Conservation (phyloP, 1,140 invertebrate species). For the Ctenoplectra terminalis region DNA sequence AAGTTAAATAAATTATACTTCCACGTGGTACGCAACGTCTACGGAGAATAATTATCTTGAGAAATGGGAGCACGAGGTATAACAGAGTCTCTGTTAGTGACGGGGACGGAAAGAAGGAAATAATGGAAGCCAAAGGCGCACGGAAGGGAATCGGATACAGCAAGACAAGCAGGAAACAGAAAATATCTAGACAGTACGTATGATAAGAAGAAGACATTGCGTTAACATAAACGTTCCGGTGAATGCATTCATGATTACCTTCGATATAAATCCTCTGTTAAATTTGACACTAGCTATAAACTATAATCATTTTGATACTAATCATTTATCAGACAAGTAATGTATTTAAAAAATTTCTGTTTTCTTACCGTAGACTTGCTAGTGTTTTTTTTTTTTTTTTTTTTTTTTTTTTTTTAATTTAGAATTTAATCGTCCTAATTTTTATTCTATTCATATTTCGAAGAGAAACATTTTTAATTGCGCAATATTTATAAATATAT, state of each 20-base stretch:
- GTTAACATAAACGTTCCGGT: not conserved
- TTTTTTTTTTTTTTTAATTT: not conserved
- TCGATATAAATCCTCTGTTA: too few relatives aligned
- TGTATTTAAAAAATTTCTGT: too few relatives aligned
- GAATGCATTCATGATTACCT: not conserved
- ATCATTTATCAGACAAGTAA: too few relatives aligned
- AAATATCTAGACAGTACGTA: not conserved
- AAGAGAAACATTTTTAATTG: not conserved
- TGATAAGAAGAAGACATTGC: not conserved
- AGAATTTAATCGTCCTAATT: too few relatives aligned
- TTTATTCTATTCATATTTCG: not conserved
- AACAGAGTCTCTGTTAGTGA: conserved; percentile 43
- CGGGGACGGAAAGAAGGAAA: conserved; percentile 39
- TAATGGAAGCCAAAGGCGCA: conserved; percentile 25
- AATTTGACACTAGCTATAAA: too few relatives aligned
- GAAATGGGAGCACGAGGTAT: conserved; percentile 20
- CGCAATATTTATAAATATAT: too few relatives aligned
- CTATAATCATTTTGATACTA: too few relatives aligned
- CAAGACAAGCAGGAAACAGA: not conserved
- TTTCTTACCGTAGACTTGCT: too few relatives aligned
- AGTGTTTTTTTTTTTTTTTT: not conserved
- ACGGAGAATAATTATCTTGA: conserved; percentile 40
- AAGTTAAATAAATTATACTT: conserved; percentile 23
- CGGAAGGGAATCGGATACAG: conserved; percentile 28
- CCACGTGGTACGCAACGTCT: not conserved